A percentile compares a stretch with the other conserved stretches of the same genome.
Evolutionary conservation across 2,797 vertebrate genomes (phyloP).

Genomic region (Carduelis carduelis): DNA sequence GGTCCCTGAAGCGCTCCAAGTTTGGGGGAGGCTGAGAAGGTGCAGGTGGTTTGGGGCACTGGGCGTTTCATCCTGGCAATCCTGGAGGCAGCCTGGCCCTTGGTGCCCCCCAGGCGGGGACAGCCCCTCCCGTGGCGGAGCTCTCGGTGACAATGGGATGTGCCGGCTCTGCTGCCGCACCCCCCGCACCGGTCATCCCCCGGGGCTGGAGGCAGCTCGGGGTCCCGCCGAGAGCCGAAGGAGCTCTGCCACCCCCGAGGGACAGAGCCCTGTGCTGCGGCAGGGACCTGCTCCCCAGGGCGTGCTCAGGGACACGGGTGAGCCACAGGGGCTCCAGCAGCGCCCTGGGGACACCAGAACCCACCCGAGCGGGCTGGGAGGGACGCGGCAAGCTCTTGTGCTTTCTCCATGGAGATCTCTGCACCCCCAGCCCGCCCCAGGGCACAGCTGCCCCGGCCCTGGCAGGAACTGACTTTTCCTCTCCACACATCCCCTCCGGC

Average conservation of each 20-base stretch:
- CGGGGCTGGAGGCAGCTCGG: not conserved
- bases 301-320: fast-evolving
- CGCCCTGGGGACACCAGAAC: not conserved
- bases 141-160: not conserved
- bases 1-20: fast-evolving
- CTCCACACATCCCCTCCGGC: not conserved
- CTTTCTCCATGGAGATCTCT: fast-evolving
- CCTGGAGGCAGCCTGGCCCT: not conserved
- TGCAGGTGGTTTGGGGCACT: not conserved
- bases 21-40: not conserved
- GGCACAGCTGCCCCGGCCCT: not conserved
- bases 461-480: not conserved
- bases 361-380: fast-evolving
- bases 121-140: not conserved
- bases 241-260: fast-evolving
- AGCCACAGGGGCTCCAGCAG: not conserved
- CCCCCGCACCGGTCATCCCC: not conserved
- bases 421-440: not conserved
- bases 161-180: not conserved
- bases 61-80: fast-evolving
- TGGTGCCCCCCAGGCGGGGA: fast-evolving
- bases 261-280: fast-evolving
- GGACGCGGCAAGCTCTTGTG: fast-evolving
- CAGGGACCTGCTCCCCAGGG: fast-evolving
- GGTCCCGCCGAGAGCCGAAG: not conserved